These are phyloP conservation scores for Amblyjoppa proteus DNA, from an alignment of 2,888 invertebrate species.

Conservation along the genomic window DNA sequence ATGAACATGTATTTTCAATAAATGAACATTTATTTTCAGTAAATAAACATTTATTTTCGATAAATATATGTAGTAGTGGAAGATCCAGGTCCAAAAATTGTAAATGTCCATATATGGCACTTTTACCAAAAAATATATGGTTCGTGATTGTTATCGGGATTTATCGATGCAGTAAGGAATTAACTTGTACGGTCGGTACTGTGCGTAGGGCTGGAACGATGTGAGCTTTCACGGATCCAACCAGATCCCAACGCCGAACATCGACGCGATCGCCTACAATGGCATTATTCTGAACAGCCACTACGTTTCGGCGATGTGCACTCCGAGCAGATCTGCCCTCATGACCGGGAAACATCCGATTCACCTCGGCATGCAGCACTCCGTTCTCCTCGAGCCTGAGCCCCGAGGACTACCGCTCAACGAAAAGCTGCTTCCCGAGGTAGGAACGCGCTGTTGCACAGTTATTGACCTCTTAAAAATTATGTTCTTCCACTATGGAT, in stretches of 20 bases:
- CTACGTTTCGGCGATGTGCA: conserved; percentile 94
- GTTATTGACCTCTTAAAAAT: neutral
- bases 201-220: conserved; percentile 94
- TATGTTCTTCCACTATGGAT: neutral
- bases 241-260: conserved; percentile 95
- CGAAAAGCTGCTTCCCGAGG: conserved; percentile 90
- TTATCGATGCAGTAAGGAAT: too few relatives aligned
- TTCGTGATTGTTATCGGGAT: too few relatives aligned
- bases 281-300: conserved; percentile 95
- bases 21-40: too few relatives aligned
- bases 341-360: conserved; percentile 95
- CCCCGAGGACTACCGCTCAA: conserved; percentile 90
- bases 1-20: too few relatives aligned
- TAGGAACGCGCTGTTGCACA: conserved; percentile 46
- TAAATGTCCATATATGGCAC: neutral
- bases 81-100: neutral
- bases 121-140: too few relatives aligned
- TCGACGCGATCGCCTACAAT: conserved; percentile 93
- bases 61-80: too few relatives aligned
- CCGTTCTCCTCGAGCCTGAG: conserved; percentile 89
- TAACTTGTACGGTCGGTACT: neutral
- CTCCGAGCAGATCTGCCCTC: conserved; percentile 92
- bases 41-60: too few relatives aligned
- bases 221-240: conserved; percentile 95
- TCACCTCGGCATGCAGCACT: conserved; percentile 91